A percentile compares a stretch with the other conserved stretches of the same genome.
Conservation (phyloP, 2,113 vertebrate species). For the Larimichthys crocea region DNA sequence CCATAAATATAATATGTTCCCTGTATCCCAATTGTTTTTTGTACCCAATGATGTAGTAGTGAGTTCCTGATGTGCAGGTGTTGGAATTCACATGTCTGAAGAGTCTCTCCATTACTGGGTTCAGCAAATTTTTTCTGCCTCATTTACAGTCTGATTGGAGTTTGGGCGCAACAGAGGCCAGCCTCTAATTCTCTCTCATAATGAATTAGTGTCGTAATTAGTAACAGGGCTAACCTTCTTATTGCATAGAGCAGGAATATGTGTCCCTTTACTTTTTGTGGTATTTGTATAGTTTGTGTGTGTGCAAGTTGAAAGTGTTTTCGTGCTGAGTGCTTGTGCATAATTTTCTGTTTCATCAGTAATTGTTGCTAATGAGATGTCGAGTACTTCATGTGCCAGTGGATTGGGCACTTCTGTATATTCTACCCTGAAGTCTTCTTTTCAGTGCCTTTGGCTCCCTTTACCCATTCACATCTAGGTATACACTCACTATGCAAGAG, state of each 20-base stretch:
- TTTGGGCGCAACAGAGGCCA: slow-evolving; percentile 72
- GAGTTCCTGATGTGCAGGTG: slow-evolving; percentile 53
- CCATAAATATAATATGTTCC: background rate
- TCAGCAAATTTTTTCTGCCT: slow-evolving; percentile 76
- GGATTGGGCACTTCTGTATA: slow-evolving; percentile 49
- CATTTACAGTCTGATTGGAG: slow-evolving; percentile 81
- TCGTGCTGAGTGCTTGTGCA: slow-evolving; percentile 42
- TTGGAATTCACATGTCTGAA: slow-evolving; percentile 58
- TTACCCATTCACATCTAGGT: slow-evolving; percentile 13
- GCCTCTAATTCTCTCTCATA: slow-evolving; percentile 77
- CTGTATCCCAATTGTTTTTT: background rate
- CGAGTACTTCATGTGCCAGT: slow-evolving; percentile 57
- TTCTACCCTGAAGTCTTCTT: slow-evolving; percentile 50
- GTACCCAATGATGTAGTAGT: background rate
- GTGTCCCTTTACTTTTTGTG: slow-evolving; percentile 29
- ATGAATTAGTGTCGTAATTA: slow-evolving; percentile 83
- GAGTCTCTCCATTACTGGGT: slow-evolving; percentile 67
- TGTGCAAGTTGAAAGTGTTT: slow-evolving; percentile 14
- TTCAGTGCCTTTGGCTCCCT: slow-evolving; percentile 30
- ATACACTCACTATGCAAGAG: background rate
- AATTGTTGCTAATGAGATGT: slow-evolving; percentile 78
- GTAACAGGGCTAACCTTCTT: slow-evolving; percentile 74
- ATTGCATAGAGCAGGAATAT: slow-evolving; percentile 51
- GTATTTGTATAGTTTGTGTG: slow-evolving; percentile 44
- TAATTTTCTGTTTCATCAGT: slow-evolving; percentile 69